A percentile compares a stretch with the other conserved stretches of the same genome.
phyloP scores from a whole-genome alignment of 2,888 invertebrate genomes.

The Clanis bilineata region DNA sequence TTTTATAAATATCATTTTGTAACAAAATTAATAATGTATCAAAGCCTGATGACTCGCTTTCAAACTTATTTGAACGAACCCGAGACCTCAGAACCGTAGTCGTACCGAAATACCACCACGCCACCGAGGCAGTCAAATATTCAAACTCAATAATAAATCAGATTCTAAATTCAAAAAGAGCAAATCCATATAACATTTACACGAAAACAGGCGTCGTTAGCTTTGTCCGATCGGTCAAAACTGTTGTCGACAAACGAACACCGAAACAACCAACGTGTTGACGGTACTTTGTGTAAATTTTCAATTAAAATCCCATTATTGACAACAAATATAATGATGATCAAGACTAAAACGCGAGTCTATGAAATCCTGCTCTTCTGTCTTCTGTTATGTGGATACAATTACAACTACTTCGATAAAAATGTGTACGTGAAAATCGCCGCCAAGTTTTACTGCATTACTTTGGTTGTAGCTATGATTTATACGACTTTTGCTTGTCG shows the following conservation, averaged over 20 bases:
- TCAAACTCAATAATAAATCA: no score
- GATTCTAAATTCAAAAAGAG: no score
- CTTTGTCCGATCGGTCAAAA: slow-evolving; percentile 41
- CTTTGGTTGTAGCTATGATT: slow-evolving; percentile 38
- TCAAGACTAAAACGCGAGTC: slow-evolving; percentile 28
- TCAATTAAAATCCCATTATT: slow-evolving; percentile 33
- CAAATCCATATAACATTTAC: slow-evolving; percentile 34
- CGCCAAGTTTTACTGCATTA: slow-evolving; percentile 45
- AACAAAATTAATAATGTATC: no score
- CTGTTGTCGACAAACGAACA: slow-evolving; percentile 50
- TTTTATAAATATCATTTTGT: no score
- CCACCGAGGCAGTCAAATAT: no score
- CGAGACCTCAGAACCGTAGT: no score
- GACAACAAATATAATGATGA: slow-evolving; percentile 28
- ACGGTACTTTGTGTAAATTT: slow-evolving; percentile 41
- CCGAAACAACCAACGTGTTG: slow-evolving; percentile 36
- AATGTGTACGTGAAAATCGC: slow-evolving; percentile 32
- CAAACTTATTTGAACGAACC: no score
- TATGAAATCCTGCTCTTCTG: slow-evolving; percentile 49
- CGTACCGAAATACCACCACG: no score
- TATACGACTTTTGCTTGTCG: slow-evolving; percentile 52
- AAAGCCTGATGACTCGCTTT: no score
- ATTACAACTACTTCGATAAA: slow-evolving; percentile 51
- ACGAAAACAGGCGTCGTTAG: slow-evolving; percentile 21
- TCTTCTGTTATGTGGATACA: slow-evolving; percentile 58